Evolutionary conservation across 1,140 invertebrate species (phyloP), one percentile per base, ranked within the genome.

Genomic region (Euglossa dilemma): DNA sequence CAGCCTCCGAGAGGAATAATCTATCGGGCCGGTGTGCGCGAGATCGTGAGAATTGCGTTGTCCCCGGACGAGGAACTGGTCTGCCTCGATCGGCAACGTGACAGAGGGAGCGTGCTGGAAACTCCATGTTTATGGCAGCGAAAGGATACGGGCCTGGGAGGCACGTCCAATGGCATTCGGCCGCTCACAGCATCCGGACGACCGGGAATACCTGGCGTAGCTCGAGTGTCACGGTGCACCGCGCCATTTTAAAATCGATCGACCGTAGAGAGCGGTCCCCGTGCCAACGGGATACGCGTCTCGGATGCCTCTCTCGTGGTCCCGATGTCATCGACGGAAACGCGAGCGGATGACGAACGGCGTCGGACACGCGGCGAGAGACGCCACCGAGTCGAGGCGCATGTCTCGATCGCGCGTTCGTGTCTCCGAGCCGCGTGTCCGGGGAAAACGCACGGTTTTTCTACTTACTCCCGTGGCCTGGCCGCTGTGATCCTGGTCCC

Each of bases 221-320:
- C 64, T 76, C 25, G 8, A 18, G 72, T 85, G 83, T 87, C 82
- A 56, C 45, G 80, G 61, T 70, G 52, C 43, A 54, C 28, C 83
- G 75, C 86, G 87, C 87, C 87, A 89, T 88, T 83, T 88, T 88
- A 80, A 76, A 86, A 75, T n/a, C 61, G 83, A 81, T 50, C 57
- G 56, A 47, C 23, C 69, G n/a, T 67, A 59, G 57, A 59, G 57
- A 69, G 61, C 18, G 5, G 23, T 45, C 23, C 45, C 1, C 63
- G 3, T 6, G 18, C 28, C 8, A 36, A 36, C 18, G 16, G 18
- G 9, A 36, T 36, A 36, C 36, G 1, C 36, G 36, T 36, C 36
- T 1, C 1, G 1, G 1, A 36, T 36, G 36, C 36, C 1, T 2
- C 36, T 36, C 36, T 36, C 36, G 36, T 36, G 1, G 4, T 36